phyloP scores from a whole-genome alignment of 2,888 invertebrate genomes.

The Athripsodes cinereus region DNA sequence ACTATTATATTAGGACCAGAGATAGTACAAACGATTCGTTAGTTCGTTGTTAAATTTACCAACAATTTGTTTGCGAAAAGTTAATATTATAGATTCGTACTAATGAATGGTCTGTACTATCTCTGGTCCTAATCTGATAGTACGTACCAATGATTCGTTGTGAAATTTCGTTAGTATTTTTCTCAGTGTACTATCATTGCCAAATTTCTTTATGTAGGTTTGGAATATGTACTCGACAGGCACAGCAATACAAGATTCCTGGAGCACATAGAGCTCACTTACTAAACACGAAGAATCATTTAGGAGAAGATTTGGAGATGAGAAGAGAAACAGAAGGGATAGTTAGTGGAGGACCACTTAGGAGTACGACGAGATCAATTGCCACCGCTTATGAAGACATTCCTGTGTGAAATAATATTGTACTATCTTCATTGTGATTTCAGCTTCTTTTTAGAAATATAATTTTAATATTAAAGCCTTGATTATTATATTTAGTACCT shows the following conservation, averaged over 20 bases:
- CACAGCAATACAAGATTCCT: slow-evolving; percentile 45
- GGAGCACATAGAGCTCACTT: slow-evolving; percentile 22
- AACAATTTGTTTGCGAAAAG: no score
- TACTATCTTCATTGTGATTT: neutral
- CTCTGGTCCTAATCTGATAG: no score
- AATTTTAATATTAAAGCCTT: neutral
- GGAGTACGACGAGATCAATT: slow-evolving; percentile 19
- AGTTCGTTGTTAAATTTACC: no score
- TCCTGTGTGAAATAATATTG: slow-evolving; percentile 2
- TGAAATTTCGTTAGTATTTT: no score
- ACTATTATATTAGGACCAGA: no score
- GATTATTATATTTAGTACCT: neutral
- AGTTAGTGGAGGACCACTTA: neutral
- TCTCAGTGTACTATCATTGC: no score
- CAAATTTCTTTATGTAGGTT: slow-evolving; percentile 37
- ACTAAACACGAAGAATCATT: neutral
- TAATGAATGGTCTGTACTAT: no score
- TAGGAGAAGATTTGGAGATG: neutral
- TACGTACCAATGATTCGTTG: no score
- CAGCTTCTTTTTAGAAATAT: neutral
- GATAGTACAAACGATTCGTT: no score
- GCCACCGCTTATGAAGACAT: slow-evolving; percentile 24
- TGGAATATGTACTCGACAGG: slow-evolving; percentile 46
- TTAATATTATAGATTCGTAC: no score
- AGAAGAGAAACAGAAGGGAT: neutral